Evolutionary conservation across 2,113 vertebrate genomes (phyloP).

Genomic region (Phalacrocorax aristotelis): DNA sequence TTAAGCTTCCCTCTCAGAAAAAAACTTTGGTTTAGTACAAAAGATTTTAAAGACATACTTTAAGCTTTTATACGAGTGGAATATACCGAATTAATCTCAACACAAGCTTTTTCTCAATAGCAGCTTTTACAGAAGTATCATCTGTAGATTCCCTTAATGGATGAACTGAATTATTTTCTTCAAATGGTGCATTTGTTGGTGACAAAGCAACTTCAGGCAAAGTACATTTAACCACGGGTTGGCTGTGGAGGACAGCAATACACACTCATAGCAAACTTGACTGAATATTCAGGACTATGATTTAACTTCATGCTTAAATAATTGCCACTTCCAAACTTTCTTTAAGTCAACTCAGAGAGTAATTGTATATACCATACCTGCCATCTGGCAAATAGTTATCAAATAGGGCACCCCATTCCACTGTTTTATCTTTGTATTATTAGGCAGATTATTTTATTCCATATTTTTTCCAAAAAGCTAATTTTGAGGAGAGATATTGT

Average conservation of each 20-base stretch:
- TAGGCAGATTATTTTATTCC: background rate
- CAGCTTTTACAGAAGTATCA: background rate
- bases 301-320: background rate
- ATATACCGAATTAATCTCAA: constrained; percentile 3
- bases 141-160: background rate
- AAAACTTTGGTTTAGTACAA: background rate
- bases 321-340: background rate
- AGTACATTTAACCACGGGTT: background rate
- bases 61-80: background rate
- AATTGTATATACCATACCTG: background rate
- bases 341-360: background rate
- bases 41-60: constrained; percentile 18
- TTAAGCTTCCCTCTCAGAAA: background rate
- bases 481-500: background rate
- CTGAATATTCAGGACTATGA: background rate
- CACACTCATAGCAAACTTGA: background rate
- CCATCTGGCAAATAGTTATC: background rate
- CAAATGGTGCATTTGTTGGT: background rate
- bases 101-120: background rate
- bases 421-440: background rate
- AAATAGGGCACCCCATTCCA: background rate
- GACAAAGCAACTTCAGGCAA: background rate
- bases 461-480: background rate
- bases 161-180: background rate
- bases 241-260: background rate